Conservation (phyloP, 2,888 invertebrate species). For the Norana najaformis region DNA sequence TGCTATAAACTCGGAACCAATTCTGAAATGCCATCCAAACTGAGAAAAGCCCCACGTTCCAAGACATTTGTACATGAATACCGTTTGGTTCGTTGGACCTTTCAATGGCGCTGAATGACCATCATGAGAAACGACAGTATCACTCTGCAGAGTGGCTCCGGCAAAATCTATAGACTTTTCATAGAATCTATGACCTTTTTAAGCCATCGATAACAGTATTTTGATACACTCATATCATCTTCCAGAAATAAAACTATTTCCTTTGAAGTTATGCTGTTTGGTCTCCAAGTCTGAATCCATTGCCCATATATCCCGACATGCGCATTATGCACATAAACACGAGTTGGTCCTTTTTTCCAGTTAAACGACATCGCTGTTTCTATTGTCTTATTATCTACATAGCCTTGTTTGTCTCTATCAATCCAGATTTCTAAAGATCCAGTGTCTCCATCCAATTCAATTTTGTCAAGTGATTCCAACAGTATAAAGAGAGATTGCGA, state of each 20-base stretch:
- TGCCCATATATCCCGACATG: slow-evolving; percentile 40
- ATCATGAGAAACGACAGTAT: not conserved
- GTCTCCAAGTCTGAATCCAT: slow-evolving; percentile 41
- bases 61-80: slow-evolving; percentile 37
- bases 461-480: slow-evolving; percentile 26
- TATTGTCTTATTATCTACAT: slow-evolving; percentile 32
- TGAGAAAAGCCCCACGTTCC: slow-evolving; percentile 40
- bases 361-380: slow-evolving; percentile 25
- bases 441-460: slow-evolving; percentile 32
- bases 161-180: not conserved
- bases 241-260: slow-evolving; percentile 39
- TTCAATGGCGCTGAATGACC: not conserved
- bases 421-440: slow-evolving; percentile 40
- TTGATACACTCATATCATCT: slow-evolving; percentile 39
- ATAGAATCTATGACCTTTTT: slow-evolving; percentile 29
- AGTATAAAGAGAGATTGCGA: slow-evolving; percentile 32
- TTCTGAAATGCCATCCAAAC: slow-evolving; percentile 38
- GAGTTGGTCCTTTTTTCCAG: slow-evolving; percentile 28
- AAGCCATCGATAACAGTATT: slow-evolving; percentile 36
- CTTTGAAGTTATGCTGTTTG: not conserved
- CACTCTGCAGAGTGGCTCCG: too few species aligned
- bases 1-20: slow-evolving; percentile 1
- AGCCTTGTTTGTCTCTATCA: slow-evolving; percentile 30
- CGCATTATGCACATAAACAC: slow-evolving; percentile 34
- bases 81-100: not conserved